Conservation (phyloP, 1,140 invertebrate genomes). For the Rhizoglyphus robini region DNA sequence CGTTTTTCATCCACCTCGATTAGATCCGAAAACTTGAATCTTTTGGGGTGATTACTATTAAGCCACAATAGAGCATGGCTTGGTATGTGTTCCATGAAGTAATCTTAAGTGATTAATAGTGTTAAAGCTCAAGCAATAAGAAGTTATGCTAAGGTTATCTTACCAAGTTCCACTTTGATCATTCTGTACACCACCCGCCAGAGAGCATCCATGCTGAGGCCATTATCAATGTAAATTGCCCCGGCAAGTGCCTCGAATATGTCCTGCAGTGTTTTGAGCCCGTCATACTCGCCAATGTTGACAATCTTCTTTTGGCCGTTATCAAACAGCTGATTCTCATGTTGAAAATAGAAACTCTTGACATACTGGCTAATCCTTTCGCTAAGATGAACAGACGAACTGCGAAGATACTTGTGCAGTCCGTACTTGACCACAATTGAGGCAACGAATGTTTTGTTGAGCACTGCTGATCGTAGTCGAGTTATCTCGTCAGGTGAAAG, state of each 20-base stretch:
- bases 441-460: conserved; percentile 89
- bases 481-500: conserved; percentile 71
- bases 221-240: conserved; percentile 77
- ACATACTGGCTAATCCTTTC: no score
- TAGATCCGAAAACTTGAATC: neutral
- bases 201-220: conserved; percentile 53
- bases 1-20: neutral
- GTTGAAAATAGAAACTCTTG: conserved; percentile 4
- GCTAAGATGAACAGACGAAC: conserved; percentile 35
- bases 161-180: conserved; percentile 41
- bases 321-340: neutral
- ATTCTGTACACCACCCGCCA: conserved; percentile 63
- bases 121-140: no score
- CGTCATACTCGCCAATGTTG: conserved; percentile 55
- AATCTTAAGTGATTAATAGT: no score
- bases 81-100: neutral
- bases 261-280: conserved; percentile 88
- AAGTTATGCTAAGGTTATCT: no score
- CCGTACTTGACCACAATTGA: conserved; percentile 69
- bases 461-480: conserved; percentile 77
- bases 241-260: conserved; percentile 83
- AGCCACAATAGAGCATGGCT: neutral
- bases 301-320: conserved; percentile 36
- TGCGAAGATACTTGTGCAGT: conserved; percentile 39
- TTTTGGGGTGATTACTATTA: neutral